Percentiles rank a stretch among this genome's conserved stretches.
These are phyloP conservation scores for Cyphomyrus discorhynchus DNA, from an alignment of 2,113 vertebrate species.

Conservation along the genomic window DNA sequence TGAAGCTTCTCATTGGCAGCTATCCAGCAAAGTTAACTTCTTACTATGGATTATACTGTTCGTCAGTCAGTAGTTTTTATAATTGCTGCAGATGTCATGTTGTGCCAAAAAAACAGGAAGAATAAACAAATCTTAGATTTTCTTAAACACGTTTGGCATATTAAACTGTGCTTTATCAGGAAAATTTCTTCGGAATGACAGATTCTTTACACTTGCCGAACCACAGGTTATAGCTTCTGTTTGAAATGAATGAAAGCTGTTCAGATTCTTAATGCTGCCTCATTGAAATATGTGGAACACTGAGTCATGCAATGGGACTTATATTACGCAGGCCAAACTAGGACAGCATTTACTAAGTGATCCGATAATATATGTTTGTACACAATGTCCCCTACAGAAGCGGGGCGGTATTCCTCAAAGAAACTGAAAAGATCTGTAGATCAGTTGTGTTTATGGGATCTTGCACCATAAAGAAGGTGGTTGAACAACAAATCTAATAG, in stretches of 20 bases:
- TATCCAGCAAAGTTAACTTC: not conserved
- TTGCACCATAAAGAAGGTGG: not conserved
- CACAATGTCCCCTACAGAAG: not conserved
- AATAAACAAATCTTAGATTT: not conserved
- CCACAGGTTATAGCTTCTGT: not conserved
- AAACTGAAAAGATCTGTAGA: not conserved
- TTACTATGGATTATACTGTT: not conserved
- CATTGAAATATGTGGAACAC: not conserved
- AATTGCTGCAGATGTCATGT: not conserved
- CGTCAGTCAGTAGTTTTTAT: not conserved
- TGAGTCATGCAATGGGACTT: not conserved
- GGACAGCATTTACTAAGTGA: not conserved
- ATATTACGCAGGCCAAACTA: not conserved
- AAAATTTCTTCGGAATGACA: not conserved
- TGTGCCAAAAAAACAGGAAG: not conserved
- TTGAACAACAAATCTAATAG: not conserved
- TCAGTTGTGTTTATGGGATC: not conserved
- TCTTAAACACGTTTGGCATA: not conserved
- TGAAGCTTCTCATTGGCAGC: not conserved
- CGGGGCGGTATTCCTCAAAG: not conserved
- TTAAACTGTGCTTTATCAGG: not conserved
- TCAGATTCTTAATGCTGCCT: not conserved
- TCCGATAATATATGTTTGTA: not conserved
- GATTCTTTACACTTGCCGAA: not conserved
- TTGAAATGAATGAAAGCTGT: not conserved